Percentiles rank a stretch among this genome's conserved stretches.
Evolutionary conservation across 2,113 vertebrate genomes (phyloP).

Genomic region (Oreocharis arfaki): DNA sequence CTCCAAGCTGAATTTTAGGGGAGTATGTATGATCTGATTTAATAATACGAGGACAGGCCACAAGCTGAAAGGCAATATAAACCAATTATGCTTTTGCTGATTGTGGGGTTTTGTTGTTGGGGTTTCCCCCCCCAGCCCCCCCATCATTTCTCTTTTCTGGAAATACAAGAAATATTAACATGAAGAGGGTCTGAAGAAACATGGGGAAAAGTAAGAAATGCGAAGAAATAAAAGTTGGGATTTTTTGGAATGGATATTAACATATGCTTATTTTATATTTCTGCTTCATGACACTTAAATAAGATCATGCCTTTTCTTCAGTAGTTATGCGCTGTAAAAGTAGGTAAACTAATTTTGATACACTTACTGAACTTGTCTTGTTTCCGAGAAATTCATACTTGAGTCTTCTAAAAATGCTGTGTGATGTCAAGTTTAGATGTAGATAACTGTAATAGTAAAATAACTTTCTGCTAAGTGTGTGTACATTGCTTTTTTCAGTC

Average conservation of each 20-base stretch:
- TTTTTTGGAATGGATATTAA: conserved; percentile 51
- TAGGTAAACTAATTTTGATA: conserved; percentile 75
- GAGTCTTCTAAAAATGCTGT: conserved; percentile 21
- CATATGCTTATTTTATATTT: conserved; percentile 31
- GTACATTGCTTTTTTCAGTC: neutral
- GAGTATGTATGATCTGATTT: conserved; percentile 64
- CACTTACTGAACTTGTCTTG: conserved; percentile 37
- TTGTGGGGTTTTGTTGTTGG: conserved; percentile 16
- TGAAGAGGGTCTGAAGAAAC: conserved; percentile 61
- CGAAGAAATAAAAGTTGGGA: conserved; percentile 52
- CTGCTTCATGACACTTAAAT: conserved; percentile 58
- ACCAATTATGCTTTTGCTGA: conserved; percentile 47
- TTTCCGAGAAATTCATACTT: conserved; percentile 28
- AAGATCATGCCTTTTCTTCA: conserved; percentile 63
- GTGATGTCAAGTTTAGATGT: conserved; percentile 2
- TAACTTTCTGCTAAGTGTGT: conserved; percentile 6
- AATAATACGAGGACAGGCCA: conserved; percentile 59
- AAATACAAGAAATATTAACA: conserved; percentile 50
- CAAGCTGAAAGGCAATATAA: conserved; percentile 52
- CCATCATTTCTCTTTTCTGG: neutral
- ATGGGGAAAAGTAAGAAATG: conserved; percentile 44
- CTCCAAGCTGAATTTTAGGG: conserved; percentile 72
- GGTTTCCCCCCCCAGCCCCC: neutral
- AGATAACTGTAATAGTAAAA: conserved; percentile 12
- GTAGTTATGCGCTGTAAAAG: conserved; percentile 66